A percentile compares a stretch with the other conserved stretches of the same genome.
phyloP scores from a whole-genome alignment of 2,797 vertebrate species.

The Smutsia gigantea region DNA sequence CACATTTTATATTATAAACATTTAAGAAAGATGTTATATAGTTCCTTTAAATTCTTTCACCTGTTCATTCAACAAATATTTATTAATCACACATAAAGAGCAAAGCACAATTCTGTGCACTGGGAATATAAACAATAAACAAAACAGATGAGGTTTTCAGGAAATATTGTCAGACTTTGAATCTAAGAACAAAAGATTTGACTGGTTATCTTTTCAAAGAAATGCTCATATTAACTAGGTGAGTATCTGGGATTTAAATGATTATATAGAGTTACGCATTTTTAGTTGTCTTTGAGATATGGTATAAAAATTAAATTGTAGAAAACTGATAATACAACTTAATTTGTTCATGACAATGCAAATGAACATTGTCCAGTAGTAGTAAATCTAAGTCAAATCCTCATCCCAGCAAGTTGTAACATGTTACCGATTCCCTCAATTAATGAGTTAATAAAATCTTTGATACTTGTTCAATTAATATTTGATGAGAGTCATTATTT shows the following conservation, averaged over 20 bases:
- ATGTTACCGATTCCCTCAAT: not conserved
- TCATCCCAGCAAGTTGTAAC: not conserved
- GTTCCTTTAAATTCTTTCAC: not conserved
- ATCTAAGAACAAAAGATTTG: slow-evolving; percentile 1
- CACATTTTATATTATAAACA: too few species aligned
- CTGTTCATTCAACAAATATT: not conserved
- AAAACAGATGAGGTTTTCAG: not conserved
- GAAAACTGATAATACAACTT: not conserved
- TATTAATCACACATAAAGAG: not conserved
- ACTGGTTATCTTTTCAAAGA: not conserved
- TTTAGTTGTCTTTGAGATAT: slow-evolving; percentile 8
- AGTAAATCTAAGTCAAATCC: slow-evolving; percentile 32
- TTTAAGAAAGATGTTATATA: not conserved
- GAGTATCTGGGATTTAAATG: not conserved
- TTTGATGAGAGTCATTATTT: not conserved
- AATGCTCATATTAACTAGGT: not conserved
- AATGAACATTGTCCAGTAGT: not conserved
- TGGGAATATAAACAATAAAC: not conserved
- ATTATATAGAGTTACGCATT: not conserved
- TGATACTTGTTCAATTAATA: not conserved
- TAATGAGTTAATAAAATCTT: slow-evolving; percentile 10
- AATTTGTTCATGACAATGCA: slow-evolving; percentile 31
- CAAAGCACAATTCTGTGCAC: not conserved
- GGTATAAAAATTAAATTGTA: not conserved
- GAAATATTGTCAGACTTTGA: not conserved